Percentiles rank a stretch among this genome's conserved stretches.
Evolutionary conservation across 1,140 invertebrate genomes (phyloP).

Genomic region (Mesaphorura yosii): DNA sequence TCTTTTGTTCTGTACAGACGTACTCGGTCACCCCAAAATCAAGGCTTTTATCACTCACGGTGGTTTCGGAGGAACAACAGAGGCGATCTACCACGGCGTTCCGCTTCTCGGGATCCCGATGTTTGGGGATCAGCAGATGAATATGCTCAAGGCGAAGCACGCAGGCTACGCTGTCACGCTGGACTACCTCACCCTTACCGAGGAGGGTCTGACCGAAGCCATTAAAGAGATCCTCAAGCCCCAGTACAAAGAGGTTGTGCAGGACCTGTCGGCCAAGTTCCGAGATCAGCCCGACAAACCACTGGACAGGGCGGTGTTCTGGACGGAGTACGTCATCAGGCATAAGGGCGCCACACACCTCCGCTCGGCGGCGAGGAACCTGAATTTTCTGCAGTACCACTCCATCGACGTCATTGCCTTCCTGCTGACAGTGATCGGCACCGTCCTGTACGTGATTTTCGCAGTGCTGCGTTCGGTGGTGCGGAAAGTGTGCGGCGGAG

Average conservation of each 20-base stretch:
- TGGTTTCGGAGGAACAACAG: conserved; percentile 36
- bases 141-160: conserved; percentile 28
- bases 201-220: conserved; percentile 26
- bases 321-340: conserved; percentile 46
- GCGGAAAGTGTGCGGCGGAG: neutral
- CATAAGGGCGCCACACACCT: conserved; percentile 28
- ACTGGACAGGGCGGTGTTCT: conserved; percentile 46
- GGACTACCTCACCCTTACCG: conserved; percentile 24
- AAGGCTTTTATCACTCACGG: conserved; percentile 38
- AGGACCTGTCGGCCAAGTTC: conserved; percentile 43
- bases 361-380: neutral
- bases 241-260: conserved; percentile 39
- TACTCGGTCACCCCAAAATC: conserved; percentile 19
- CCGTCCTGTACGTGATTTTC: neutral
- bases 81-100: conserved; percentile 35
- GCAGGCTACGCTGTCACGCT: conserved; percentile 31
- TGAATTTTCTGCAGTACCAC: conserved; percentile 9
- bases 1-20: too few species aligned
- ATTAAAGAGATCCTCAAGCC: conserved; percentile 28
- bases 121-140: conserved; percentile 30
- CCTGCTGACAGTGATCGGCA: neutral
- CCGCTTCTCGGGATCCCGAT: conserved; percentile 34
- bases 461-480: neutral
- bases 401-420: conserved; percentile 6
- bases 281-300: conserved; percentile 43